These are phyloP conservation scores for Rhyacophila evoluta DNA, from an alignment of 2,888 invertebrate species.

Conservation along the genomic window DNA sequence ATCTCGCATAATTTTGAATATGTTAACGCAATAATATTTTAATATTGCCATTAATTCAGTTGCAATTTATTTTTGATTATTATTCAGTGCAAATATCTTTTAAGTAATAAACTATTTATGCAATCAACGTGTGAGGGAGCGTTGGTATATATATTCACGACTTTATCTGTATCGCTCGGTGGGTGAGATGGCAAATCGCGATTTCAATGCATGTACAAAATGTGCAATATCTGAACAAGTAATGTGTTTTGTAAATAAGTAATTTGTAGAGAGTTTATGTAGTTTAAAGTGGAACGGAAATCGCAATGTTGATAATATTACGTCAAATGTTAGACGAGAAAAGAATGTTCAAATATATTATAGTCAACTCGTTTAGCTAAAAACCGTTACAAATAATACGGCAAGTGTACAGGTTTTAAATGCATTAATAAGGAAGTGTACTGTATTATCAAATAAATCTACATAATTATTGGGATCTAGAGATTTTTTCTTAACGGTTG, in stretches of 20 bases:
- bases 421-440: no score
- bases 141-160: background rate
- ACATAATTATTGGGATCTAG: no score
- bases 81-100: no score
- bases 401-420: no score
- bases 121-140: no score
- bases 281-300: slow-evolving; percentile 8
- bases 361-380: background rate
- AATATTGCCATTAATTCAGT: no score
- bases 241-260: background rate
- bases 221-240: background rate
- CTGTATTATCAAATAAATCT: no score
- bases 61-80: no score
- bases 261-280: background rate
- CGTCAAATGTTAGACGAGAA: background rate
- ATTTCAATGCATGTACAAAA: background rate
- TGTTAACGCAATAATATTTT: no score
- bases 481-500: no score
- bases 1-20: no score
- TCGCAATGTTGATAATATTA: slow-evolving; percentile 15
- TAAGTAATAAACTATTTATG: no score
- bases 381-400: background rate
- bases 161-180: background rate
- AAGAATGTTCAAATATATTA: background rate
- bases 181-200: background rate